Percentiles rank a stretch among this genome's conserved stretches.
Evolutionary conservation across 64 coral and sea anemone genomes (phyloP).

Genomic region (Montipora capricornis): DNA sequence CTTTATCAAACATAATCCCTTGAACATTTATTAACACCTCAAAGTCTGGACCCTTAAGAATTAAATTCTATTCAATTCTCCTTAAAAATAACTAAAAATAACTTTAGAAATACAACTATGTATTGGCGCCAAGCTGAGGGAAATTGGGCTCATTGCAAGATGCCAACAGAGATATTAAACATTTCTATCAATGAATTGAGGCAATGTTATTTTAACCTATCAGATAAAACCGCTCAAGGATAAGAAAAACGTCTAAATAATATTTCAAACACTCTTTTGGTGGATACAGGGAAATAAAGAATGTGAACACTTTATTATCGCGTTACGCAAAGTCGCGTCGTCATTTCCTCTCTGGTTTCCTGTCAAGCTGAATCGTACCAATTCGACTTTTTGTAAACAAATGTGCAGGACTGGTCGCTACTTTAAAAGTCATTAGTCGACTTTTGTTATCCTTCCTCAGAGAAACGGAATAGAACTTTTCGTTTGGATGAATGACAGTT

Average conservation of each 20-base stretch:
- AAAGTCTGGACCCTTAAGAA: neutral
- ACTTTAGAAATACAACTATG: neutral
- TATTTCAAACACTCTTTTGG: neutral
- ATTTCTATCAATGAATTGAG: neutral
- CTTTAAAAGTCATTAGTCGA: conserved; percentile 6
- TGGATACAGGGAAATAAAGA: neutral
- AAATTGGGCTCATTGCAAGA: neutral
- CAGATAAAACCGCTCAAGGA: neutral
- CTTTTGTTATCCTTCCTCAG: neutral
- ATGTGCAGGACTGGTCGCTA: conserved; percentile 11
- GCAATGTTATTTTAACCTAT: conserved; percentile 16
- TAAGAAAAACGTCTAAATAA: neutral
- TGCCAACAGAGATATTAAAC: neutral
- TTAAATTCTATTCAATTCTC: neutral
- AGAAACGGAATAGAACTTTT: neutral
- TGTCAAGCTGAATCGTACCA: conserved; percentile 1
- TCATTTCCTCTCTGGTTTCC: conserved; percentile 37
- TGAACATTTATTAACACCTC: neutral
- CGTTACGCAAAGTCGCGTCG: neutral
- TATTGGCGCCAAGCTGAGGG: conserved; percentile 47
- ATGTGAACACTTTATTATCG: neutral
- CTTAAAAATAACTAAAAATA: neutral
- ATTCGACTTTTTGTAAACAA: conserved; percentile 45
- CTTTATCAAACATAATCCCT: neutral
- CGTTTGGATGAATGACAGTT: neutral